Base-by-base conservation (phyloP, 2,888 invertebrate species). In the Archips xylosteana region DNA sequence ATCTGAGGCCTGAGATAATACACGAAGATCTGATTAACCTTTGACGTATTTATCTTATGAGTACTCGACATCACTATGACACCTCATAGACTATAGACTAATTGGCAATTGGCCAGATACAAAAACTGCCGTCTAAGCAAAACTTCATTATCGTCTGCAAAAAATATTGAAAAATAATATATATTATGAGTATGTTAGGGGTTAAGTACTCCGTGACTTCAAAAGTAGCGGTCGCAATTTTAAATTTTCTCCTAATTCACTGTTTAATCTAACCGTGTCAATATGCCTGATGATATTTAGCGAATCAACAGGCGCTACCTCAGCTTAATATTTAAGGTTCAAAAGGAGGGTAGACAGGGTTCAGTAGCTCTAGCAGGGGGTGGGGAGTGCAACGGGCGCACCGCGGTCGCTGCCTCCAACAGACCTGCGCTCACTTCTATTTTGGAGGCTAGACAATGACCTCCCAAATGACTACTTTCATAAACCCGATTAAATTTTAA, bases 341-440 rank as follows among this genome's bases (percentile, higher is more conserved):
- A 36, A 36, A 51, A 63, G 80, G 79, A 78, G 83, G 78, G 81
- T 78, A 83, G 77, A 79, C 83, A 73, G 78, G 71, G 75, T 60
- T 72, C 75, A 73, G 76, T 64, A 66, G 63, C 71, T 70, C 75
- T 76, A 78, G 82, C 78, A 81, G 81, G 85, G 83, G 82, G 79
- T 77, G 82, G 83, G 86, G 91, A 92, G 94, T 95, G 95, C 92
- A 92, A 90, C 89, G 94, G 94, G 94, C 91, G 94, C 94, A 92
- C 92, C 91, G 94, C 92, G 95, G 95, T 95, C 95, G 95, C 95
- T 95, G 95, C 95, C 95, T 95, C 91, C 92, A 23, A 59, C 51
- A 49, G 49, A 64, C 81, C 85, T 81, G 78, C 78, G 83, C 80
- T 83, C 82, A 80, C 84, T 78, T 89, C 85, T 90, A 89, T 92